These are phyloP conservation scores for Chironomus striatipennis DNA, from an alignment of 1,140 invertebrate species.

Conservation along the genomic window DNA sequence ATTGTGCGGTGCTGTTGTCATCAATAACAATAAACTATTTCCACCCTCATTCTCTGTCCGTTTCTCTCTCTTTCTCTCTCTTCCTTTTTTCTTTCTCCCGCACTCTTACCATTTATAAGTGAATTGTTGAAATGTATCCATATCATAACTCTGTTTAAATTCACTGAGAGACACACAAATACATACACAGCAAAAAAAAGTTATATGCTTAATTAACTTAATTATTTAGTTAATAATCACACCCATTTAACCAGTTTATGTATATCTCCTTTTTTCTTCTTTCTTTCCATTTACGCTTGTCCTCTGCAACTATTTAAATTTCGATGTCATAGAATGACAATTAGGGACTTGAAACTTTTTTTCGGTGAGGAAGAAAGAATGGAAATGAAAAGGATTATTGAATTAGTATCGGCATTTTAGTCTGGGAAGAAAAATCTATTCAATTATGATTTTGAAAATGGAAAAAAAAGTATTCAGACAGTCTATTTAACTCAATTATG, in stretches of 20 bases:
- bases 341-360: no score
- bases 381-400: not conserved
- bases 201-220: slow-evolving; percentile 20
- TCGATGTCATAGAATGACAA: no score
- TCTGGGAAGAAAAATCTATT: no score
- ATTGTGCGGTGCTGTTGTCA: not conserved
- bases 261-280: not conserved
- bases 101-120: not conserved
- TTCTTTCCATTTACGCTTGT: not conserved
- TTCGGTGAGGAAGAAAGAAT: not conserved
- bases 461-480: not conserved
- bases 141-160: not conserved
- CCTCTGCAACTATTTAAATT: not conserved
- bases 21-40: slow-evolving; percentile 14
- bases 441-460: not conserved
- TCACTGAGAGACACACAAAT: not conserved
- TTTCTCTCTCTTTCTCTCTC: no score
- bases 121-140: not conserved
- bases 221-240: slow-evolving; percentile 24
- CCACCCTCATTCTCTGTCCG: not conserved
- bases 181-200: not conserved
- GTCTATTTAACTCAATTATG: slow-evolving; percentile 15
- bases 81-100: no score
- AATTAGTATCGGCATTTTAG: no score
- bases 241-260: slow-evolving; percentile 22